These are phyloP conservation scores for Hydrolagus colliei DNA, from an alignment of 2,797 vertebrate species.

Conservation along the genomic window DNA sequence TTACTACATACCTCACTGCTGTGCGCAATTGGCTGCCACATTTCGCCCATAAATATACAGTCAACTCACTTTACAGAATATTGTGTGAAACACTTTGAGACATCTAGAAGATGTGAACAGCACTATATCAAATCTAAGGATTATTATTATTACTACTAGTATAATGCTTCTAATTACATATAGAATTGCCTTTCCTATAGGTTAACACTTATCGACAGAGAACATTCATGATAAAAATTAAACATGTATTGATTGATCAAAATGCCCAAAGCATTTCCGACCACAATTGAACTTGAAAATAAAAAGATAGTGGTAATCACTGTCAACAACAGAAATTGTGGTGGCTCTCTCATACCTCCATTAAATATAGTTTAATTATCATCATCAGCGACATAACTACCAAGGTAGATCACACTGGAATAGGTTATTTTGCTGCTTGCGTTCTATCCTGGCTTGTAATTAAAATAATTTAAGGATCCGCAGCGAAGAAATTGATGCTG, in stretches of 20 bases:
- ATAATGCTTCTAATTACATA: not conserved
- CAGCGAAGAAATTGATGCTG: conserved; percentile 27
- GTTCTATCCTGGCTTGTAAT: conserved; percentile 19
- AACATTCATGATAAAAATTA: conserved; percentile 26
- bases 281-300: conserved; percentile 12
- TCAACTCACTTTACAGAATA: too few species aligned
- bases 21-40: too few species aligned
- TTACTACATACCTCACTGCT: not conserved
- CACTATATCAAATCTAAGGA: too few species aligned
- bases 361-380: conserved; percentile 11
- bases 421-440: conserved; percentile 6
- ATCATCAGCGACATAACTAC: conserved; percentile 4
- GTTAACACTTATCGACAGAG: not conserved
- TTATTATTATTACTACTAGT: not conserved
- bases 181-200: conserved; percentile 13
- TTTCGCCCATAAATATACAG: too few species aligned
- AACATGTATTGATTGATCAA: conserved; percentile 28
- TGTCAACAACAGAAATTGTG: conserved; percentile 22
- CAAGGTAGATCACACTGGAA: conserved; percentile 15
- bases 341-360: conserved; percentile 21
- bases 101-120: too few species aligned
- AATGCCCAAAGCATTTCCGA: not conserved
- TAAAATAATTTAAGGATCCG: conserved; percentile 25
- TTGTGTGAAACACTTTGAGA: too few species aligned
- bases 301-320: not conserved